These are phyloP conservation scores for Hydrozoanthus gracilis DNA, from an alignment of 92 coral and sea anemone genomes.

Conservation along the genomic window DNA sequence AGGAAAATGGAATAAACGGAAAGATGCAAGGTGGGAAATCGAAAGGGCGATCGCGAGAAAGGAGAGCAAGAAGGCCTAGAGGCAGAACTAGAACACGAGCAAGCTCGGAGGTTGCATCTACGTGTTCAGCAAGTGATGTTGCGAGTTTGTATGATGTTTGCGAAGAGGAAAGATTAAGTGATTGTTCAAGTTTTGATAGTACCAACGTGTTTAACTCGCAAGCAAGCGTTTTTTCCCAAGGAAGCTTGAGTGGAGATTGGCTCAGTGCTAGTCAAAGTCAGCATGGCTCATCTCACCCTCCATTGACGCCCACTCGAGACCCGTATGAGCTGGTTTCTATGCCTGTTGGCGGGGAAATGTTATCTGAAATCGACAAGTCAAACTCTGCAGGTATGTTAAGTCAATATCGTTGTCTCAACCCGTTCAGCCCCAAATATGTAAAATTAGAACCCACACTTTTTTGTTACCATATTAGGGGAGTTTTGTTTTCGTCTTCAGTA, in stretches of 20 bases:
- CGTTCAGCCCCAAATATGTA: too few species aligned
- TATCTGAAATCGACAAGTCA: neutral
- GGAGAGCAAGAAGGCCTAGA: neutral
- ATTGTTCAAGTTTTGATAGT: neutral
- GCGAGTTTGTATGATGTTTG: neutral
- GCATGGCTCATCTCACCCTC: neutral
- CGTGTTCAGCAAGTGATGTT: conserved; percentile 15
- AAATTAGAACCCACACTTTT: too few species aligned
- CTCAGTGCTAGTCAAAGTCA: conserved; percentile 3
- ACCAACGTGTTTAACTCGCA: neutral
- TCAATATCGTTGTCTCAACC: too few species aligned
- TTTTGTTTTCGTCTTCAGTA: too few species aligned
- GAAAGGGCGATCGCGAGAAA: neutral
- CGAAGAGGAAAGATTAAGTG: neutral
- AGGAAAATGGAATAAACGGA: neutral
- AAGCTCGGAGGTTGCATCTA: conserved; percentile 14
- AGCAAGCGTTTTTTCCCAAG: conserved; percentile 12
- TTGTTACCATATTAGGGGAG: too few species aligned
- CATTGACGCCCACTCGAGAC: neutral
- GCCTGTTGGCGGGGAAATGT: neutral
- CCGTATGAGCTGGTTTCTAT: neutral
- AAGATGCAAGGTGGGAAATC: neutral
- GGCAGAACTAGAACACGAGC: neutral
- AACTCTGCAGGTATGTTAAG: neutral
- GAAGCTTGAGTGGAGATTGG: neutral